Conservation (phyloP, 2,888 invertebrate genomes). For the Lasius fuliginosus region DNA sequence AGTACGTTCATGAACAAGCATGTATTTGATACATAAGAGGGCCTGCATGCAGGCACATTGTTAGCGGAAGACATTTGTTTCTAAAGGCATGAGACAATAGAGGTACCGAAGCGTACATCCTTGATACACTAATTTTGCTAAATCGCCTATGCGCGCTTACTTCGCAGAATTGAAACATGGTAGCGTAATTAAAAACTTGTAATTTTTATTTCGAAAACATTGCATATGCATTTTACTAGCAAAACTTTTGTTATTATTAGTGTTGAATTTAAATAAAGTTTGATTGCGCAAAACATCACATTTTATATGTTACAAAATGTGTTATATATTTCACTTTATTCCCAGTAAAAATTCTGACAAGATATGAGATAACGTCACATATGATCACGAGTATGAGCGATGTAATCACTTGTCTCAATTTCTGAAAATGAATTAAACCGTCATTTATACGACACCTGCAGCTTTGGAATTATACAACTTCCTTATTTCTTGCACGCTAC, state of each 20-base stretch:
- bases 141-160: slow-evolving; percentile 13
- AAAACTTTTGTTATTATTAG: slow-evolving; percentile 7
- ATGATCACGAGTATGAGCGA: slow-evolving; percentile 17
- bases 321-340: not conserved
- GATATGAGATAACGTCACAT: slow-evolving; percentile 46
- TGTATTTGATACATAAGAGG: slow-evolving; percentile 69
- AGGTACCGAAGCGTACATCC: slow-evolving; percentile 17
- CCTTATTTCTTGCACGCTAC: slow-evolving; percentile 61
- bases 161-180: not conserved
- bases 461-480: slow-evolving; percentile 63
- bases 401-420: slow-evolving; percentile 61
- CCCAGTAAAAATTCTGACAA: not conserved
- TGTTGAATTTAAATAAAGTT: not conserved
- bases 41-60: slow-evolving; percentile 70
- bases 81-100: slow-evolving; percentile 50
- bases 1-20: slow-evolving; percentile 55
- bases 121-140: slow-evolving; percentile 38
- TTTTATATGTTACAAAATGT: no score
- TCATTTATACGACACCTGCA: slow-evolving; percentile 45
- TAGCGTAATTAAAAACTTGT: not conserved
- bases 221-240: not conserved
- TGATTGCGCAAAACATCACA: slow-evolving; percentile 1
- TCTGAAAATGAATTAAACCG: slow-evolving; percentile 72
- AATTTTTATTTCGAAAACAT: not conserved
- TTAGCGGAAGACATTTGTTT: slow-evolving; percentile 67